phyloP scores from a whole-genome alignment of 2,797 vertebrate species.

The Schizopygopsis malacanthus region DNA sequence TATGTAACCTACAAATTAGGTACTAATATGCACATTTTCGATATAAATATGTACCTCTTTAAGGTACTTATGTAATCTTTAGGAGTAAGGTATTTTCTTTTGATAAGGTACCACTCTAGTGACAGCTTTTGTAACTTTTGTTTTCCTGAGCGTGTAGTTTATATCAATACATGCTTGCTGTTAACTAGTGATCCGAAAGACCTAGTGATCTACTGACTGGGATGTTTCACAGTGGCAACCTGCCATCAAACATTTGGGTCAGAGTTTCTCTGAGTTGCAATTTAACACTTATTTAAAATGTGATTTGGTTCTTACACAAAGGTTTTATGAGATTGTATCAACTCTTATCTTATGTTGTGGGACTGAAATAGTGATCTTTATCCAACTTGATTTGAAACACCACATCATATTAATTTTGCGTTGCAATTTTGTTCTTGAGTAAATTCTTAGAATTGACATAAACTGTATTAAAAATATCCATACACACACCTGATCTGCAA shows the following conservation, averaged over 20 bases:
- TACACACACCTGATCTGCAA: not conserved
- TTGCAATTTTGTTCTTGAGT: not conserved
- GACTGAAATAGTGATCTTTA: constrained; percentile 4
- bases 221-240: too few relatives aligned
- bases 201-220: not conserved
- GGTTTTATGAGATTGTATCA: not conserved
- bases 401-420: not conserved
- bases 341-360: constrained; percentile 18
- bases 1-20: not conserved
- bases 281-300: not conserved
- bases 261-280: not conserved
- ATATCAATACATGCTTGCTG: not conserved
- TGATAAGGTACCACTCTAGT: not conserved
- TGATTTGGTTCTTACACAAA: not conserved
- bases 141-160: not conserved
- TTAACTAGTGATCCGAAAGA: not conserved
- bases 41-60: not conserved
- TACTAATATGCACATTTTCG: not conserved
- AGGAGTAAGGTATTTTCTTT: not conserved
- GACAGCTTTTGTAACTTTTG: not conserved
- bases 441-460: not conserved
- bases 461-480: not conserved
- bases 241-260: not conserved
- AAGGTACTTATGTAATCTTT: not conserved
- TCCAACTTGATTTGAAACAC: not conserved